Base-by-base conservation (phyloP, 2,113 vertebrate genomes). In the Hemibagrus wyckioides region DNA sequence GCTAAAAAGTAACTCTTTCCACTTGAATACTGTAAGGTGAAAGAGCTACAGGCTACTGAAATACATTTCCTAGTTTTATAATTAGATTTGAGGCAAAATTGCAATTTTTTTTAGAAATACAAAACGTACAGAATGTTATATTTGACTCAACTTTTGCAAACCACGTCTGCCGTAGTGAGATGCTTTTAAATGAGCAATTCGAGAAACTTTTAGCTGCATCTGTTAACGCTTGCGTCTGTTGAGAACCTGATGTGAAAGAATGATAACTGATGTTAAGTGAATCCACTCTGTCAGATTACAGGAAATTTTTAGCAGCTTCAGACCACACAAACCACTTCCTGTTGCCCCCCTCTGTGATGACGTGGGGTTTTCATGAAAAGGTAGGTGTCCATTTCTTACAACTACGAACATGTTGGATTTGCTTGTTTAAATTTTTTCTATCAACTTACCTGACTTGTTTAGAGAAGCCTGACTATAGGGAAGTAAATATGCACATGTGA, bases 251-350 rank as follows among this genome's bases (percentile, higher is more conserved):
- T 50, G 17, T 76, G 6, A 50, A 39, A 71, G 8, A 39, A 41
- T 23, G 23, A 15, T 17, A 50, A 2, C 48, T 77, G n/a, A n/a
- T n/a, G n/a, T 77, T 77, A n/a, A n/a, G 6, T 1, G 5, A 77
- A 25, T 52, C 28, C 44, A 77, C 44, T 28, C 44, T 33, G 33
- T 85, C 30, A 69, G 50, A 56, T 63, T 44, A 76, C 85, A 84
- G 85, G 82, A 87, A 82, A 50, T 86, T 69, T 67, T 69, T 67
- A 25, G 39, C 65, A 77, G 48, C 56, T 52, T 52, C 17, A 41
- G 33, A 87, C 86, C 88, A 59, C 88, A 82, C 25, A 87, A 73
- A 57, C 87, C 83, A 59, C 81, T 89, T 90, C 88, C 86, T 86
- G 41, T 76, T 57, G 44, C 61, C 50, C 83, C 25, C 33, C 2